phyloP scores from a whole-genome alignment of 2,888 invertebrate species.

The Hypsopygia costalis region DNA sequence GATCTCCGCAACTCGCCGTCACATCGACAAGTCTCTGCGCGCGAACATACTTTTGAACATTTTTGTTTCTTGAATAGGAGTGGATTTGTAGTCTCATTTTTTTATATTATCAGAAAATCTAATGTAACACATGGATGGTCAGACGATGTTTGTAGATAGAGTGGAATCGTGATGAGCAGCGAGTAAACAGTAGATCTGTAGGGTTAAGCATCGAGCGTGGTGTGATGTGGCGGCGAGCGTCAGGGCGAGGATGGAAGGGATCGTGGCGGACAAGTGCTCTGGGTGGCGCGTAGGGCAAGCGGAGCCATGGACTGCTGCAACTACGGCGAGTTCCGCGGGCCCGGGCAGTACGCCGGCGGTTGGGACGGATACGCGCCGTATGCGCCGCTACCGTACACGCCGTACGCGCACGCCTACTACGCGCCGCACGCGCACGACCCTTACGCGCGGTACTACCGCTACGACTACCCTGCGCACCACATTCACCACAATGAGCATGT shows the following conservation, averaged over 20 bases:
- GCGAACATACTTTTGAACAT: slow-evolving; percentile 5
- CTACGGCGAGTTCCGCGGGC: slow-evolving; percentile 72
- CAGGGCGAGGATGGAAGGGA: slow-evolving; percentile 47
- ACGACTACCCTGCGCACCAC: slow-evolving; percentile 65
- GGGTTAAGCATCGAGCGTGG: slow-evolving; percentile 31
- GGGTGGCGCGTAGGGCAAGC: slow-evolving; percentile 50
- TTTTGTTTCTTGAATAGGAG: background rate
- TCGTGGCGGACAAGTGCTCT: slow-evolving; percentile 44
- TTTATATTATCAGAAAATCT: background rate
- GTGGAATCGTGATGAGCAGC: slow-evolving; percentile 12
- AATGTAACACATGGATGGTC: background rate
- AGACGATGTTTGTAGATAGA: slow-evolving; percentile 8
- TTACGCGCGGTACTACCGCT: slow-evolving; percentile 70
- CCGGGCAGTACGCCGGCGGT: slow-evolving; percentile 51
- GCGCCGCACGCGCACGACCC: slow-evolving; percentile 67
- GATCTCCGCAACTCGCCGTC: slow-evolving; percentile 36
- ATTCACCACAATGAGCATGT: slow-evolving; percentile 65
- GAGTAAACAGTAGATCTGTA: slow-evolving; percentile 24
- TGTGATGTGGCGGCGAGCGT: slow-evolving; percentile 50
- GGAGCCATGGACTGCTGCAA: slow-evolving; percentile 74
- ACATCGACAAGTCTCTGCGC: slow-evolving; percentile 1
- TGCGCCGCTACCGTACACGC: slow-evolving; percentile 46
- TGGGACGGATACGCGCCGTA: slow-evolving; percentile 54
- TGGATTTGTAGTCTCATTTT: background rate
- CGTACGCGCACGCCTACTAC: slow-evolving; percentile 50